These are phyloP conservation scores for Oscheius sp. DNA, from an alignment of 2,888 invertebrate genomes.

Conservation along the genomic window DNA sequence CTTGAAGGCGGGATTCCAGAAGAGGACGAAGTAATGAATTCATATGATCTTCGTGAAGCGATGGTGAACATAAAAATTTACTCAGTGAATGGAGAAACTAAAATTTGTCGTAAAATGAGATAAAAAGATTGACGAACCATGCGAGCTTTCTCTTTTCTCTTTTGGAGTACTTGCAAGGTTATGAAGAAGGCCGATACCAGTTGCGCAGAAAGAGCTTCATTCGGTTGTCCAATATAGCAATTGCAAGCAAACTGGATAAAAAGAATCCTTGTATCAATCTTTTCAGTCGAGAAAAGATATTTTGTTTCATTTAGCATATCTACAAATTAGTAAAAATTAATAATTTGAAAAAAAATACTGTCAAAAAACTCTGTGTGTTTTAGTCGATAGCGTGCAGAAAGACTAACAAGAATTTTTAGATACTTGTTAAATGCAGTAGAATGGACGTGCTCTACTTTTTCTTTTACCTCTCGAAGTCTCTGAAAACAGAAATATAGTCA, in stretches of 20 bases:
- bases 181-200: constrained; percentile 3
- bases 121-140: not conserved
- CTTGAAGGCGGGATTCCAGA: not conserved
- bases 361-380: not conserved
- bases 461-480: constrained; percentile 8
- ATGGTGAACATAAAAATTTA: constrained; percentile 6
- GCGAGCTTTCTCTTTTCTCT: not conserved
- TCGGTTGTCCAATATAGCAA: constrained; percentile 8
- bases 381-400: constrained; percentile 4
- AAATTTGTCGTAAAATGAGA: not conserved
- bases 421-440: not conserved
- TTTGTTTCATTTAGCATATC: not conserved
- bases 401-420: not conserved
- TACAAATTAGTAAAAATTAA: not conserved
- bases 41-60: not conserved
- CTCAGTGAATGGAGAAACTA: constrained; percentile 1
- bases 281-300: constrained; percentile 1
- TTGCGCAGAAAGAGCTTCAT: not conserved
- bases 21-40: not conserved
- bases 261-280: not conserved
- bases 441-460: not conserved
- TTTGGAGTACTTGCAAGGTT: not conserved
- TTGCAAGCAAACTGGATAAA: constrained; percentile 20
- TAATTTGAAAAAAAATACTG: not conserved
- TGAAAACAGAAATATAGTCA: not conserved